A percentile compares a stretch with the other conserved stretches of the same genome.
Conservation (phyloP, 2,113 vertebrate species). For the Fulica atra region DNA sequence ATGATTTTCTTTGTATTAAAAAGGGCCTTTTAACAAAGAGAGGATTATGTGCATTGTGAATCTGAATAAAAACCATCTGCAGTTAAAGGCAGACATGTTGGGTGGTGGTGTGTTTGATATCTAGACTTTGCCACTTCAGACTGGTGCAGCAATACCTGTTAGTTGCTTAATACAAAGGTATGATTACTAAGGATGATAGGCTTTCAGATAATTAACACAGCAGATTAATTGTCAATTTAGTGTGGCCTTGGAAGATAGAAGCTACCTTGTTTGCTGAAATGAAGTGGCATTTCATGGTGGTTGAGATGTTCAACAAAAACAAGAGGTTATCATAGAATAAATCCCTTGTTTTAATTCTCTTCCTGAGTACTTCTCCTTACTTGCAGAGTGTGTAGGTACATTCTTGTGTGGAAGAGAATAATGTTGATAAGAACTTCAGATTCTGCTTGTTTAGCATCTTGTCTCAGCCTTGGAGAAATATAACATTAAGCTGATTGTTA, state of each 20-base stretch:
- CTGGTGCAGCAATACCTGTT: background rate
- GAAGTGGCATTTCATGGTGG: background rate
- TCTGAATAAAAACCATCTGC: constrained; percentile 2
- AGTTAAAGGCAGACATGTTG: background rate
- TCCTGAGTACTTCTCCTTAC: background rate
- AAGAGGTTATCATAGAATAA: background rate
- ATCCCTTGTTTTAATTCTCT: background rate
- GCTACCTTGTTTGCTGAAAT: background rate
- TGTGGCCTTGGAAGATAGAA: background rate
- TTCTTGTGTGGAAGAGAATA: background rate
- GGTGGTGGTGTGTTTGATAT: background rate
- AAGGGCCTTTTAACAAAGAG: constrained; percentile 39
- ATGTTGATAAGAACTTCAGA: background rate
- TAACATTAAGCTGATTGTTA: background rate
- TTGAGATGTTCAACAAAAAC: background rate
- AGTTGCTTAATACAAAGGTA: background rate
- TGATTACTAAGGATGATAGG: background rate
- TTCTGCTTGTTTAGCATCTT: background rate
- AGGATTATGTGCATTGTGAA: constrained; percentile 8
- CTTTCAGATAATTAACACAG: background rate
- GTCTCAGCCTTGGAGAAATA: background rate
- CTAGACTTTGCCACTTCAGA: background rate
- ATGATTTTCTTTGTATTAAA: constrained; percentile 22
- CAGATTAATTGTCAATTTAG: background rate
- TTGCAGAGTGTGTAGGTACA: background rate